Base-by-base conservation (phyloP, 2,113 vertebrate species). In the Psilopsiagon aymara region DNA sequence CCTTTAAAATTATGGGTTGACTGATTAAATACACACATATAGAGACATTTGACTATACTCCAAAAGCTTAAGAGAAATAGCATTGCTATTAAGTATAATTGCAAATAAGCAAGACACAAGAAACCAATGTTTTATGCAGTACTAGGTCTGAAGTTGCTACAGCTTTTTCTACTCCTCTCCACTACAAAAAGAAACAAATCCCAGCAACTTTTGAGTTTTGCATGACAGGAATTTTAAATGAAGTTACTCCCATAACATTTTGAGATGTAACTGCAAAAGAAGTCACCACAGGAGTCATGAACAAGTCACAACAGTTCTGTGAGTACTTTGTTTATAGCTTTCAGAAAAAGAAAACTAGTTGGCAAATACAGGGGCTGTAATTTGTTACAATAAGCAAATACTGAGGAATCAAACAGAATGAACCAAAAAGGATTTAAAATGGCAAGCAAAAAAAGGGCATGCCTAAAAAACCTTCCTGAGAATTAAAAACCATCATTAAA, bases 341-440 rank as follows among this genome's bases (percentile, higher is more conserved):
- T 69, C 68, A 60, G 47, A 27, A 62, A 86, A 87, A 37, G 15
- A 51, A 57, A 83, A 15, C 24, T 55, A 29, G 39, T 14, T 66
- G 53, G 39, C 25, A 94, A 68, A 78, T 37, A 21, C 0, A 51
- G 20, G 8, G 16, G 9, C 11, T 60, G 39, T 10, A 11, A 64
- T 33, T 71, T 29, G 5, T 27, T 67, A 44, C 0, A 90, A 53
- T 5, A 55, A 83, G 43, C 11, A 67, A 17, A 51, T 13, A 13
- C 1, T 43, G 28, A 4, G 18, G 25, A 13, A 15, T 28, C 63
- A 71, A 37, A 82, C 0, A 57, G 7, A 51, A 60, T 1, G 9
- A 86, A 49, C 1, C 6, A 57, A 75, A 85, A 85, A 66, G 12
- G 10, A 67, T 57, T 69, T 44, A 33, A 93, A 84, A 21, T 20